Evolutionary conservation across 2,888 invertebrate species (phyloP), one percentile per base, ranked within the genome.

Genomic region (Melipona beecheii): DNA sequence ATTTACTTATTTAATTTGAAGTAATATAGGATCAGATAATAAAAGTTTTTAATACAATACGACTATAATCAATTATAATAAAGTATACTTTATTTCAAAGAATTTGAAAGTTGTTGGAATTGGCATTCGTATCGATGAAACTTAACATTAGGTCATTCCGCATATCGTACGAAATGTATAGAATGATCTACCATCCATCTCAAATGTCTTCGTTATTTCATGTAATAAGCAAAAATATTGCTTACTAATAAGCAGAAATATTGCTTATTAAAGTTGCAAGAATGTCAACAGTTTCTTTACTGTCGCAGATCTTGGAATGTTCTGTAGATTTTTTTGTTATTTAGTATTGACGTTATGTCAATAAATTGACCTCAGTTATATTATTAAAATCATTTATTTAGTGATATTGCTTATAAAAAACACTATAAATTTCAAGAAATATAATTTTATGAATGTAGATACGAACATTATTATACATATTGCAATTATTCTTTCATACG

Each of bases 191-290:
- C 24, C 6, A 60, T 60, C 24, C 9, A 60, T 24, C 60, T 24
- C 17, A 21, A 4, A 31, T 62, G 19, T 31, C 62, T 31, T 11
- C 21, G 31, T 62, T 4, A 21, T 21, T 62, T 62, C 21, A 31
- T 31, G 21, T 62, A 62, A 62, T 31, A 62, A 62, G 31, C n/a
- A 71, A 58, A 71, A 60, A 60, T 60, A 27, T 19, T 31, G 9
- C 60, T 60, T 60, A 60, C 60, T 19, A 60, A 19, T 43, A 43
- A 60, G 60, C 43, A 43, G 43, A 9, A 43, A 52, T 52, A 52
- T 19, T 31, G 60, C 60, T 21, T 52, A 52, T 21, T 19, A 60
- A 17, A 4, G 19, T 60, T 60, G 60, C 60, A 27, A 60, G 60
- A 60, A 60, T 60, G 27, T 17, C 60, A 31, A 60, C 27, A 27